These are phyloP conservation scores for Vireo griseus DNA, from an alignment of 2,797 vertebrate species.

Conservation along the genomic window DNA sequence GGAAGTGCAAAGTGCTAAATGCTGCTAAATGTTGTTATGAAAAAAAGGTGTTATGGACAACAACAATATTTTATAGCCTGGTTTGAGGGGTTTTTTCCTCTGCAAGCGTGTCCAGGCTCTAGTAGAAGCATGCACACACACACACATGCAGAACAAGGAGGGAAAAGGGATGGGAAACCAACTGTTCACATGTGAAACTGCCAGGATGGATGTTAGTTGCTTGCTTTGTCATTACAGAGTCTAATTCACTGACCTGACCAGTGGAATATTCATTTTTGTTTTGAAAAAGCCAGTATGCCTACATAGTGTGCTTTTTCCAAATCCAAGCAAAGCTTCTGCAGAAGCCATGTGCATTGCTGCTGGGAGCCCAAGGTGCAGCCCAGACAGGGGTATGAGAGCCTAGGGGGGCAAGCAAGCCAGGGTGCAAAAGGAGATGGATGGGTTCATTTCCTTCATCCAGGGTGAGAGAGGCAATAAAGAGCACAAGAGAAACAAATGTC, in stretches of 20 bases:
- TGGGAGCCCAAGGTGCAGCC: not conserved
- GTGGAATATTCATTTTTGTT: not conserved
- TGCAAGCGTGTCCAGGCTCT: not conserved
- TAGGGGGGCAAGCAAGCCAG: not conserved
- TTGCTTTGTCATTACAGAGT: not conserved
- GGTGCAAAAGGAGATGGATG: not conserved
- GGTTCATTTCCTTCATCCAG: not conserved
- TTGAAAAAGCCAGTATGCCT: not conserved
- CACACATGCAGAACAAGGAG: not conserved
- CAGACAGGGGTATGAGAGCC: not conserved
- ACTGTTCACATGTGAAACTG: not conserved
- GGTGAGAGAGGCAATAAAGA: not conserved
- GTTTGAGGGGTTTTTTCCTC: not conserved
- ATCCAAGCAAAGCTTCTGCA: not conserved
- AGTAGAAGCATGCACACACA: not conserved
- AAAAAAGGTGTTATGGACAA: not conserved
- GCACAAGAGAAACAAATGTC: not conserved
- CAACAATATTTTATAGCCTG: not conserved
- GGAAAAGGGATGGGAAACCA: not conserved
- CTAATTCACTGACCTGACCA: not conserved
- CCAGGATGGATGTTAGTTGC: not conserved
- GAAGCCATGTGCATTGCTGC: not conserved
- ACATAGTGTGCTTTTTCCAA: not conserved
- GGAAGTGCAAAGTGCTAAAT: not conserved
- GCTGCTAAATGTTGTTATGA: not conserved